A percentile compares a stretch with the other conserved stretches of the same genome.
Conservation (phyloP, 2,113 vertebrate species). For the Notothenia rossii region DNA sequence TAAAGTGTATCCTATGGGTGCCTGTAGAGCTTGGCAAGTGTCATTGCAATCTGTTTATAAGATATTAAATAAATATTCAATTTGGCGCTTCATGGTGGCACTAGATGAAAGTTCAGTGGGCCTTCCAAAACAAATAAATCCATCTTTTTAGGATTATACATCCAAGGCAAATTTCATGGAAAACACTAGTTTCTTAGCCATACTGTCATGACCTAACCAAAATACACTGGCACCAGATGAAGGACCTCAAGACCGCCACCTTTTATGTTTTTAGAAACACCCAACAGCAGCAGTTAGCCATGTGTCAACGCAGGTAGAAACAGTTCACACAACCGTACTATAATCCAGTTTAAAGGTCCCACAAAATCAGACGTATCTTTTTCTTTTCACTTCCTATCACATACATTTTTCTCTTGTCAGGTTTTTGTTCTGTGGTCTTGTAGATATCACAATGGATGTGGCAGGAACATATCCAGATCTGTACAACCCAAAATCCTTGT, state of each 20-base stretch:
- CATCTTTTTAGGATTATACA: background rate
- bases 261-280: slow-evolving; percentile 19
- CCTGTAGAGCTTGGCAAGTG: background rate
- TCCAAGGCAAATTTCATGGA: background rate
- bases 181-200: background rate
- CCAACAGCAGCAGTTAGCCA: slow-evolving; percentile 8
- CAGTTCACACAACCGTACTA: slow-evolving; percentile 4
- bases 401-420: slow-evolving; percentile 12
- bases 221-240: background rate
- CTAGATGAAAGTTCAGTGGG: background rate
- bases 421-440: slow-evolving; percentile 32
- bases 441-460: slow-evolving; percentile 4
- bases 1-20: background rate
- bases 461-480: slow-evolving; percentile 27
- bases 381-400: no score
- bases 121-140: slow-evolving; percentile 3
- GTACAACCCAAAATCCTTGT: slow-evolving; percentile 10
- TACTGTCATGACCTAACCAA: background rate
- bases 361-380: background rate
- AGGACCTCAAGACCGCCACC: background rate
- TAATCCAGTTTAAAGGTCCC: background rate
- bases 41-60: background rate
- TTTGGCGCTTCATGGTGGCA: background rate
- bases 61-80: background rate
- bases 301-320: slow-evolving; percentile 10